Conservation (phyloP, 2,888 invertebrate genomes). For the Ommatoiulus sabulosus region DNA sequence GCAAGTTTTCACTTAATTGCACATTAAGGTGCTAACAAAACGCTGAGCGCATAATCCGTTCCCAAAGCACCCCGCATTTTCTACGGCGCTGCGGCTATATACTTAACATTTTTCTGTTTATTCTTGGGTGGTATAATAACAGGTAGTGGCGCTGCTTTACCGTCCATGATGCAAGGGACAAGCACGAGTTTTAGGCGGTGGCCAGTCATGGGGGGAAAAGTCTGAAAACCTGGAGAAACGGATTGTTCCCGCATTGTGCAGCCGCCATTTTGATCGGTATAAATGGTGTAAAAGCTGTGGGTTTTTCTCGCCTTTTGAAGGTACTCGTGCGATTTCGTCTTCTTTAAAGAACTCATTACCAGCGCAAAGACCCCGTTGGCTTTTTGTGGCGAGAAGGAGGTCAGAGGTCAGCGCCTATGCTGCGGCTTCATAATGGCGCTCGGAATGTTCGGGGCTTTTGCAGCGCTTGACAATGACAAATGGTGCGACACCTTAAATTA, state of each 20-base stretch:
- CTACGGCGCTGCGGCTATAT: neutral
- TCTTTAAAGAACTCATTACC: conserved; percentile 20
- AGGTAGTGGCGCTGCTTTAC: neutral
- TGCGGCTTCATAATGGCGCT: conserved; percentile 26
- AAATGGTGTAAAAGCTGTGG: conserved; percentile 36
- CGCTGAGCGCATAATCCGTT: neutral
- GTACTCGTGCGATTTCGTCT: neutral
- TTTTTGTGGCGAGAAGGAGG: neutral
- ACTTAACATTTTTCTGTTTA: conserved; percentile 40
- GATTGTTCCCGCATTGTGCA: neutral
- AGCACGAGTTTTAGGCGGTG: neutral
- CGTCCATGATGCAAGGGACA: neutral
- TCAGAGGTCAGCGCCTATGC: neutral
- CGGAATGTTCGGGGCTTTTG: conserved; percentile 26
- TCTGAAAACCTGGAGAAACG: neutral
- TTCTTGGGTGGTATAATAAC: conserved; percentile 37
- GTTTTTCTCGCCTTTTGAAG: conserved; percentile 18
- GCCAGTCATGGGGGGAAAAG: neutral
- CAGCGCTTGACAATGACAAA: conserved; percentile 52
- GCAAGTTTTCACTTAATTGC: neutral
- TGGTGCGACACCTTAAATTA: conserved; percentile 54
- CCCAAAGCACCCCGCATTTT: neutral
- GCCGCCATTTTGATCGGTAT: conserved; percentile 24
- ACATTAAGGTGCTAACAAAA: conserved; percentile 28
- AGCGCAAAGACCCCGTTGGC: conserved; percentile 39